Evolutionary conservation across 2,888 invertebrate species (phyloP).

Genomic region (Drosophila anceps): DNA sequence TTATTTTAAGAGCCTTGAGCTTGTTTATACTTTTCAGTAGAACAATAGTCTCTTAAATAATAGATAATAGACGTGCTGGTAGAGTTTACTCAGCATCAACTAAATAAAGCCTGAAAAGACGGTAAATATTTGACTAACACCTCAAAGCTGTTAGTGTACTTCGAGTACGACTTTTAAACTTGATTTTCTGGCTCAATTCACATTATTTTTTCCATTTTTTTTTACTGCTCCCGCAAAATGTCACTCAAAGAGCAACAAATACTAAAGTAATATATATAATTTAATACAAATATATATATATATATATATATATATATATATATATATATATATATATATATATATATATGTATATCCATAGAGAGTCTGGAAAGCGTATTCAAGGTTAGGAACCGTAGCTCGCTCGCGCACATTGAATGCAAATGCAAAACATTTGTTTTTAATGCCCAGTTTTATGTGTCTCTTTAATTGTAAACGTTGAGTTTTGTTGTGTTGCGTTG

Average conservation of each 20-base stretch:
- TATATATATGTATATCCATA: too few species aligned
- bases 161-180: conserved; percentile 13
- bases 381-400: conserved; percentile 40
- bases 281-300: conserved; percentile 16
- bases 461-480: conserved; percentile 48
- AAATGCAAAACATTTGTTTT: conserved; percentile 53
- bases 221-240: conserved; percentile 19
- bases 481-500: conserved; percentile 19
- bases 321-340: conserved; percentile 14
- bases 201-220: conserved; percentile 1
- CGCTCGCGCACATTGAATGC: conserved; percentile 43
- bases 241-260: conserved; percentile 38
- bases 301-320: conserved; percentile 35
- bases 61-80: neutral
- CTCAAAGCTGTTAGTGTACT: conserved; percentile 13
- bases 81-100: neutral
- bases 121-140: conserved; percentile 15
- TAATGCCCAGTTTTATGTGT: conserved; percentile 47
- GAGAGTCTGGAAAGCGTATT: conserved; percentile 18
- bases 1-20: neutral
- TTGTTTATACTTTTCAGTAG: neutral
- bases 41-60: neutral
- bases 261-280: conserved; percentile 43
- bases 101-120: neutral
- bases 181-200: conserved; percentile 27